Evolutionary conservation across 1,140 invertebrate species (phyloP).

Genomic region (Microplitis demolitor): DNA sequence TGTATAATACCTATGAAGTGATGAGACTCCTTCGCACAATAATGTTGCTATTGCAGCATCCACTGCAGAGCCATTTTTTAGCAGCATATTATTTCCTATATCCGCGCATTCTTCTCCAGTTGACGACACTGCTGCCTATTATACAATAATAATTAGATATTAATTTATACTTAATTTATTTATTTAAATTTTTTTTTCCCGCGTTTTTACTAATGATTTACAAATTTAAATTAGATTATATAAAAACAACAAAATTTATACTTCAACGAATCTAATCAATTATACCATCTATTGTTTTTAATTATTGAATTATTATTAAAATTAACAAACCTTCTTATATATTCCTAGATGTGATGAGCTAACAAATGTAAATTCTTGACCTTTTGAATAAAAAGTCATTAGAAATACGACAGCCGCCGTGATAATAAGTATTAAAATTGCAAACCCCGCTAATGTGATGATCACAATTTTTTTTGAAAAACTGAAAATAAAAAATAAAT

Average conservation of each 20-base stretch:
- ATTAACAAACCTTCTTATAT: conserved; percentile 37
- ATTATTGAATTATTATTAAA: background rate
- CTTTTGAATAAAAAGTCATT: background rate
- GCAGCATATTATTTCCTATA: conserved; percentile 63
- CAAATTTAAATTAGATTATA: no score
- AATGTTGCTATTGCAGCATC: conserved; percentile 82
- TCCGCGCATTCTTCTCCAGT: conserved; percentile 52
- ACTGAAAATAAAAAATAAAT: conserved; percentile 8
- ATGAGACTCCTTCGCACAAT: conserved; percentile 83
- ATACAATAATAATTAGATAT: background rate
- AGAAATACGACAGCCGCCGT: background rate
- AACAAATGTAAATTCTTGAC: background rate
- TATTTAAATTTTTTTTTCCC: no score
- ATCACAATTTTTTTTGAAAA: background rate
- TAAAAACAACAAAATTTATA: no score
- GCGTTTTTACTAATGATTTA: no score
- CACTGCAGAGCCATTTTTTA: conserved; percentile 75
- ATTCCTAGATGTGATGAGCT: conserved; percentile 27
- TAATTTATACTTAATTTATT: background rate
- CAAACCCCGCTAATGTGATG: background rate
- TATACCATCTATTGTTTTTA: no score
- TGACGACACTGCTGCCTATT: conserved; percentile 49
- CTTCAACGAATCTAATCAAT: no score
- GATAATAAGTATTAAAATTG: background rate
- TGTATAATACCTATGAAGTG: conserved; percentile 67